Percentiles rank a stretch among this genome's conserved stretches.
phyloP scores from a whole-genome alignment of 2,113 vertebrate genomes.

The Henicopernis longicauda region DNA sequence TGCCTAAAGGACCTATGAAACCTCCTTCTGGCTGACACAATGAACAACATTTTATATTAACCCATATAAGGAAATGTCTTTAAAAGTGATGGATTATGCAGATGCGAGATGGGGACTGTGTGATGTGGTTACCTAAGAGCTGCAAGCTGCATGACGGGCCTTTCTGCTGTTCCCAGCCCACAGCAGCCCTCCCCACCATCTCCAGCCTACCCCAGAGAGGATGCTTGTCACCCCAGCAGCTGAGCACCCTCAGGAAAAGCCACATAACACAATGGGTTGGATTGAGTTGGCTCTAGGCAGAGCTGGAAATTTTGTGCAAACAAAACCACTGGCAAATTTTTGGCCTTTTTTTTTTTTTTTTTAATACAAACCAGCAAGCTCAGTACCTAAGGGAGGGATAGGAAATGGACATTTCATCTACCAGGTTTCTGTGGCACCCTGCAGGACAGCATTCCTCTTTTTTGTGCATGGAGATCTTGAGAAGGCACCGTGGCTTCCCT shows the following conservation, averaged over 20 bases:
- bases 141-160: rapidly evolving
- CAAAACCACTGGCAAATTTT: neutral
- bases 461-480: neutral
- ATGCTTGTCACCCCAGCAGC: neutral
- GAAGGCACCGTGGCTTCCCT: neutral
- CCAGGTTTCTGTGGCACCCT: neutral
- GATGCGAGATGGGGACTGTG: neutral
- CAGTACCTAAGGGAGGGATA: neutral
- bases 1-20: constrained; percentile 68
- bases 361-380: neutral
- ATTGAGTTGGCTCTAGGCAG: neutral
- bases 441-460: neutral
- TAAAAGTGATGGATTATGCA: constrained; percentile 59
- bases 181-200: neutral
- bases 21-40: constrained; percentile 63
- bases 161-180: neutral
- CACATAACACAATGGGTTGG: neutral
- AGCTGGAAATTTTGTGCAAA: neutral
- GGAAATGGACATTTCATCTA: neutral
- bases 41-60: constrained; percentile 67
- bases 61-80: constrained; percentile 37
- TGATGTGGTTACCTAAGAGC: neutral
- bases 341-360: neutral
- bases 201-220: neutral
- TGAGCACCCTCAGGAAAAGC: neutral